phyloP scores from a whole-genome alignment of 2,113 vertebrate species.

The Podilymbus podiceps region DNA sequence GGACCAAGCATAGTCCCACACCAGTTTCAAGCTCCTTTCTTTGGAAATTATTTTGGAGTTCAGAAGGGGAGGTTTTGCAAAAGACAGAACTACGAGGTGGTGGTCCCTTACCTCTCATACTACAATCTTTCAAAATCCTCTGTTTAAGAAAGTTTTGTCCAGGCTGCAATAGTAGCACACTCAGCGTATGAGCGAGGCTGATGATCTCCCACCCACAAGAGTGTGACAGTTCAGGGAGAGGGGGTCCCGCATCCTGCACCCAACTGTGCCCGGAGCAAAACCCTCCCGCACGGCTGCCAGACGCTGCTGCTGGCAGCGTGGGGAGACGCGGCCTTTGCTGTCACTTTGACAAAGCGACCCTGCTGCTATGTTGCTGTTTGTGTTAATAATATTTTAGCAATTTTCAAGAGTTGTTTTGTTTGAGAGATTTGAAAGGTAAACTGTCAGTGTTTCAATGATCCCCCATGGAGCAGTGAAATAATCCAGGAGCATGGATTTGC shows the following conservation, averaged over 20 bases:
- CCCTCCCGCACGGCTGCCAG: rapidly evolving
- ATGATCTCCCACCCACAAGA: rapidly evolving
- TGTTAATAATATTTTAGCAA: background rate
- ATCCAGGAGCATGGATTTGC: background rate
- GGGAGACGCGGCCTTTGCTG: background rate
- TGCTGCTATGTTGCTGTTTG: background rate
- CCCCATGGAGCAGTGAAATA: background rate
- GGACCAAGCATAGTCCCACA: background rate
- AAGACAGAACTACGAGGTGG: background rate
- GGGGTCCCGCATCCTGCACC: background rate
- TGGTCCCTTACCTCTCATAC: background rate
- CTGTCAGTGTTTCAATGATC: background rate
- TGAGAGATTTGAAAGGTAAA: background rate
- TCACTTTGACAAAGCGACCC: background rate
- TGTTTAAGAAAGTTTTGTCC: background rate
- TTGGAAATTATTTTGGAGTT: background rate
- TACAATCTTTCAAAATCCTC: background rate
- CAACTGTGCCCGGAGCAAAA: rapidly evolving
- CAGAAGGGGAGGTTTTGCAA: background rate
- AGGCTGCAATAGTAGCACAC: background rate
- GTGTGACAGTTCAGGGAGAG: rapidly evolving
- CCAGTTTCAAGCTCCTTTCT: background rate
- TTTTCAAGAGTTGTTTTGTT: slow-evolving; percentile 2
- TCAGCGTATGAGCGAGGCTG: rapidly evolving
- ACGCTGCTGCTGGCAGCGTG: background rate